phyloP scores from a whole-genome alignment of 2,113 vertebrate species.

The Rhodinocichla rosea region DNA sequence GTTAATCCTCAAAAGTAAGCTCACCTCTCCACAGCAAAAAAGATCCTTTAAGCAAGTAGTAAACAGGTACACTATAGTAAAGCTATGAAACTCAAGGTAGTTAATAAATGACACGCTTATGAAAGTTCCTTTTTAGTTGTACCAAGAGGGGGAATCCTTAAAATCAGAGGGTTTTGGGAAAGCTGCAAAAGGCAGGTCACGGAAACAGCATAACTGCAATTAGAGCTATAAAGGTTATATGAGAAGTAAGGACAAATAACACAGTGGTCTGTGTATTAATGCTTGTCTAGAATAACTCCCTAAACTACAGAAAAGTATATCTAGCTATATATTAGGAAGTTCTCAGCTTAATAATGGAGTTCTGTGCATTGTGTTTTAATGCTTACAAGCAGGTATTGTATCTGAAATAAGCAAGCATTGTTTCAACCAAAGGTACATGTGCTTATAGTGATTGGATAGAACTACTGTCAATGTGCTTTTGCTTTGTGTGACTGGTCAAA shows the following conservation, averaged over 20 bases:
- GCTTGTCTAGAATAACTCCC: not conserved
- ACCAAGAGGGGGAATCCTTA: not conserved
- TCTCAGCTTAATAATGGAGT: not conserved
- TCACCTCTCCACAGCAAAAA: not conserved
- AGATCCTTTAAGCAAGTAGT: not conserved
- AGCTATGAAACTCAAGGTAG: not conserved
- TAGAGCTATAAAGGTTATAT: not conserved
- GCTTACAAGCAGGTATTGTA: not conserved
- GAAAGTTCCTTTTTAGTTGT: not conserved
- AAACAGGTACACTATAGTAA: not conserved
- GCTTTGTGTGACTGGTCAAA: not conserved
- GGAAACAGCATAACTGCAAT: not conserved
- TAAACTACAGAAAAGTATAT: not conserved
- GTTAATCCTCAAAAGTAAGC: not conserved
- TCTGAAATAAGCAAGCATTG: fast-evolving
- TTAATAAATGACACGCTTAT: not conserved
- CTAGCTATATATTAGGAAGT: not conserved
- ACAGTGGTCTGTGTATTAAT: not conserved
- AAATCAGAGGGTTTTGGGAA: not conserved
- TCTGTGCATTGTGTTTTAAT: not conserved
- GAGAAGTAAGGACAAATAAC: not conserved
- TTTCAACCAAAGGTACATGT: not conserved
- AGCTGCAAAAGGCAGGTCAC: not conserved
- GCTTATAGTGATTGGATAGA: not conserved
- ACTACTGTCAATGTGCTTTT: not conserved